Evolutionary conservation across 1,140 invertebrate genomes (phyloP).

Genomic region (Drosophila seguyi): DNA sequence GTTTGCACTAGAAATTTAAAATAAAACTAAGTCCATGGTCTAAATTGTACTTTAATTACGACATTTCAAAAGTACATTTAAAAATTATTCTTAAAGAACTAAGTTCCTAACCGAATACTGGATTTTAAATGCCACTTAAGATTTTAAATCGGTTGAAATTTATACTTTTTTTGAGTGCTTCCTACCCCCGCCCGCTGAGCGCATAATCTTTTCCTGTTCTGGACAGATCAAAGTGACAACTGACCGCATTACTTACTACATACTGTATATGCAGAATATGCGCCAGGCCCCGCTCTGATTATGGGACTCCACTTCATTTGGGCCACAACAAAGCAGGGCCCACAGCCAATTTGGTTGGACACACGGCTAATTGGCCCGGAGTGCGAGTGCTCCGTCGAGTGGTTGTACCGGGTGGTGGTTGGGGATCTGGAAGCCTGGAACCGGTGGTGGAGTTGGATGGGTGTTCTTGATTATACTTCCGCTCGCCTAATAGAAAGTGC

Average conservation of each 20-base stretch:
- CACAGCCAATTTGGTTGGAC: conserved; percentile 70
- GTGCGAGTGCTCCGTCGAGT: conserved; percentile 27
- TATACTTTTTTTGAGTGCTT: conserved; percentile 2
- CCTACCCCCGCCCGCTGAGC: not conserved
- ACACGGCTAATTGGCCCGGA: conserved; percentile 74
- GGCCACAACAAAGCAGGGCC: conserved; percentile 72
- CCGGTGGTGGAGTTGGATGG: not conserved
- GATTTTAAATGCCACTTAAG: not conserved
- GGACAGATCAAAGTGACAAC: conserved; percentile 72
- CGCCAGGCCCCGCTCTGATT: conserved; percentile 8
- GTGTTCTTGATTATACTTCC: conserved; percentile 62
- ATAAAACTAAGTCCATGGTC: not conserved
- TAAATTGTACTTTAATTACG: not conserved
- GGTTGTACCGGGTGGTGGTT: conserved; percentile 19
- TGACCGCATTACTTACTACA: conserved; percentile 69
- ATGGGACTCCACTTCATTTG: conserved; percentile 36
- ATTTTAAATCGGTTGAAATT: not conserved
- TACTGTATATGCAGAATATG: conserved; percentile 28
- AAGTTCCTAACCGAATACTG: not conserved
- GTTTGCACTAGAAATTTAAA: not conserved
- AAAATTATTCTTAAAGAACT: not conserved
- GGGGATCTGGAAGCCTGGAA: not conserved
- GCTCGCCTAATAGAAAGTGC: conserved; percentile 69
- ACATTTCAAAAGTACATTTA: not conserved
- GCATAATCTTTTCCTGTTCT: conserved; percentile 15